Evolutionary conservation across 2,113 vertebrate species (phyloP).

Genomic region (Patagioenas fasciata): DNA sequence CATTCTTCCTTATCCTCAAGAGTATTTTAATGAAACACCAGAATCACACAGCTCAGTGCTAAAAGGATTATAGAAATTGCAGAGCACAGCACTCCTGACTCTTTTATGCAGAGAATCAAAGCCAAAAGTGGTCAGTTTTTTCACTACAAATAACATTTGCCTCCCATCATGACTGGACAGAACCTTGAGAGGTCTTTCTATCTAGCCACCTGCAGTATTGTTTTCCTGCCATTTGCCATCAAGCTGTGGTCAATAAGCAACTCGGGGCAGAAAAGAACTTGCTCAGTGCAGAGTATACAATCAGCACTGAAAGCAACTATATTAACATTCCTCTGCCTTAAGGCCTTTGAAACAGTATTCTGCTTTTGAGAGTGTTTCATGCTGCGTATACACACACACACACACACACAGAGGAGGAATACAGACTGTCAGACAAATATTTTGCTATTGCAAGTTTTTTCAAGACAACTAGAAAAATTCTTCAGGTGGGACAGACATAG

Average conservation of each 20-base stretch:
- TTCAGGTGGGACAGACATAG: background rate
- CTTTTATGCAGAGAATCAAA: background rate
- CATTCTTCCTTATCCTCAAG: background rate
- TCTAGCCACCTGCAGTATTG: background rate
- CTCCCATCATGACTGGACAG: background rate
- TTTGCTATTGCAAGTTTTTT: background rate
- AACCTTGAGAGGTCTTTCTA: background rate
- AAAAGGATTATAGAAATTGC: constrained; percentile 55
- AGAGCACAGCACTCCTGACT: background rate
- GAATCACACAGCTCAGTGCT: constrained; percentile 42
- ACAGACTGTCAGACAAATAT: background rate
- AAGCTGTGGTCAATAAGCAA: background rate
- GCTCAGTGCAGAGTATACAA: background rate
- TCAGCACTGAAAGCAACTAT: background rate
- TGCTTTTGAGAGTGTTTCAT: background rate
- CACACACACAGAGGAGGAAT: background rate
- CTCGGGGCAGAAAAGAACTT: background rate
- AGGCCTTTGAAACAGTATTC: background rate
- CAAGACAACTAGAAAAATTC: background rate
- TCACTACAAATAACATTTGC: background rate
- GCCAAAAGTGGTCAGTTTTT: background rate
- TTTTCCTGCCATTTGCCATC: constrained; percentile 24
- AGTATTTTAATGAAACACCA: constrained; percentile 47
- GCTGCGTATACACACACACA: background rate
- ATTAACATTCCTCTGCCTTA: constrained; percentile 8